phyloP scores from a whole-genome alignment of 1,140 invertebrate species.

The Trachymyrmex septentrionalis region DNA sequence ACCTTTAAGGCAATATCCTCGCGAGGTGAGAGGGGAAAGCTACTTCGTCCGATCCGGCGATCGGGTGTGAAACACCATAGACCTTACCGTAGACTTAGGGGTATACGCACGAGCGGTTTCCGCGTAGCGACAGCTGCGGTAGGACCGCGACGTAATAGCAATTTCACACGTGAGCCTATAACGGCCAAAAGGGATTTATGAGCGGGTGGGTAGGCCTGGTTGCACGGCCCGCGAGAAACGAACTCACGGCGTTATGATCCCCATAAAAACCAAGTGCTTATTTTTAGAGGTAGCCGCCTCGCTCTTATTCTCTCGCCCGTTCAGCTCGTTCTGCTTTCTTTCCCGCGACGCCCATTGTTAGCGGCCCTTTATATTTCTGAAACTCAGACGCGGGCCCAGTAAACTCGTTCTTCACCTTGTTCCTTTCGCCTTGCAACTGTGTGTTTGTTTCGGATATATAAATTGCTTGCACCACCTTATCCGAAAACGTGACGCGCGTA shows the following conservation, averaged over 20 bases:
- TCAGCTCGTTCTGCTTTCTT: conserved; percentile 40
- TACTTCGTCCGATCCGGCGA: not conserved
- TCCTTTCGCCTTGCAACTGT: not conserved
- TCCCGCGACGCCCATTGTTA: conserved; percentile 57
- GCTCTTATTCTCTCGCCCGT: conserved; percentile 40
- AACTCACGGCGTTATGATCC: conserved; percentile 77
- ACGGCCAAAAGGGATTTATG: conserved; percentile 71
- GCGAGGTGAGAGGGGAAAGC: not conserved
- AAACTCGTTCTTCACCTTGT: not conserved
- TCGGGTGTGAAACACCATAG: conserved; percentile 5
- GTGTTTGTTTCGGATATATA: conserved; percentile 12
- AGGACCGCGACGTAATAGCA: conserved; percentile 67
- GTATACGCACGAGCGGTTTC: conserved; percentile 14
- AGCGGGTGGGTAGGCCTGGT: conserved; percentile 42
- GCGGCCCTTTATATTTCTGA: conserved; percentile 32
- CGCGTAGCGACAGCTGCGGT: conserved; percentile 56
- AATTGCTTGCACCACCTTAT: not conserved
- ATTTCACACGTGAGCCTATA: conserved; percentile 72
- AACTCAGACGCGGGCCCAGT: not conserved
- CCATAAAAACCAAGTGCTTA: conserved; percentile 82
- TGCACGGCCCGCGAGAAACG: conserved; percentile 48
- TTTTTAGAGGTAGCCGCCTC: conserved; percentile 77
- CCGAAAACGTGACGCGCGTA: not conserved
- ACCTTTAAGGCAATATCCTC: not conserved
- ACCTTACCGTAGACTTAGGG: not conserved